These are phyloP conservation scores for Tridacna crocea DNA, from an alignment of 2,888 invertebrate species.

Conservation along the genomic window DNA sequence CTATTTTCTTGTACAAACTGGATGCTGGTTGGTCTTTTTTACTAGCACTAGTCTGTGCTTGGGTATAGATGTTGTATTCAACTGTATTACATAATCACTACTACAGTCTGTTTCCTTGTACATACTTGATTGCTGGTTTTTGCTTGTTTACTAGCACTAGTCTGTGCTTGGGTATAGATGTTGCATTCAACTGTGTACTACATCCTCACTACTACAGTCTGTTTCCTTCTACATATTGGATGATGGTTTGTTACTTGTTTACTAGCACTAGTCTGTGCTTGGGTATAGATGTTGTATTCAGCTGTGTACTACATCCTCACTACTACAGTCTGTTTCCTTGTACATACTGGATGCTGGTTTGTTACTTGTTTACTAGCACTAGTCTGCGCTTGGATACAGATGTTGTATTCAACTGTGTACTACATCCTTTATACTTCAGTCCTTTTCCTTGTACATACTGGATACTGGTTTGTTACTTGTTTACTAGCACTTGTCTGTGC, in stretches of 20 bases:
- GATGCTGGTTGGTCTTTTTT: neutral
- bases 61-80: neutral
- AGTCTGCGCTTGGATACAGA: neutral
- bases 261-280: slow-evolving; percentile 1
- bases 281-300: neutral
- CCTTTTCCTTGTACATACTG: neutral
- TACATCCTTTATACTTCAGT: too few relatives aligned
- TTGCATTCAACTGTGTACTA: neutral
- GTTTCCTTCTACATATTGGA: neutral
- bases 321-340: neutral
- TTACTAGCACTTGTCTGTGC: neutral
- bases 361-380: neutral
- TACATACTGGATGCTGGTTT: neutral
- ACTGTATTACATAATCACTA: neutral
- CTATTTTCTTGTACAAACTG: neutral
- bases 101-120: neutral
- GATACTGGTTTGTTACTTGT: neutral
- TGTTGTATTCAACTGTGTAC: neutral
- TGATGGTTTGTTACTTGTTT: neutral
- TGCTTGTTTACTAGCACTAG: neutral
- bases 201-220: neutral
- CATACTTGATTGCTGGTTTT: neutral
- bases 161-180: slow-evolving; percentile 4
- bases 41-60: neutral
- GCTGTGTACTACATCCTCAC: neutral